A percentile compares a stretch with the other conserved stretches of the same genome.
phyloP scores from a whole-genome alignment of 1,140 invertebrate genomes.

The Macrobrachium nipponense region DNA sequence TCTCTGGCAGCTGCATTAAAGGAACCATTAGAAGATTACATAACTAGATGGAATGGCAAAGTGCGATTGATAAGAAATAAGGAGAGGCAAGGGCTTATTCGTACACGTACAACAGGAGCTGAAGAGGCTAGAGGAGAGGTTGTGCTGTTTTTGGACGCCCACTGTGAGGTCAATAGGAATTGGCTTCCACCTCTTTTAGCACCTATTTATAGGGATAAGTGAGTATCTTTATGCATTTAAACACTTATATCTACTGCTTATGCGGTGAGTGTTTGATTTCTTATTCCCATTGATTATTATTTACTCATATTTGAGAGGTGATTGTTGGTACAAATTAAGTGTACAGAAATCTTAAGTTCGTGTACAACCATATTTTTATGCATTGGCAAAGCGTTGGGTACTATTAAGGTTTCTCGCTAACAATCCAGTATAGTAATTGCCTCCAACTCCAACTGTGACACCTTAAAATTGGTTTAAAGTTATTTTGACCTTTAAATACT shows the following conservation, averaged over 20 bases:
- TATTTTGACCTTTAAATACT: too few relatives aligned
- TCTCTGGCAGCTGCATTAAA: constrained; percentile 85
- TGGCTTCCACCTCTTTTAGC: constrained; percentile 96
- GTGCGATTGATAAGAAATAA: constrained; percentile 88
- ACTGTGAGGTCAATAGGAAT: constrained; percentile 84
- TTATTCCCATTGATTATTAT: not conserved
- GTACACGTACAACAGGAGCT: constrained; percentile 93
- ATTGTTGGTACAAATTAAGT: too few relatives aligned
- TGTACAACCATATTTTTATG: too few relatives aligned
- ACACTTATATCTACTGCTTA: not conserved
- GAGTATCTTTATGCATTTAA: not conserved
- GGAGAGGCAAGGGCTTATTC: constrained; percentile 90
- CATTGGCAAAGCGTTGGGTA: too few relatives aligned
- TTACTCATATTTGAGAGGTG: too few relatives aligned
- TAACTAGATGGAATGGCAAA: constrained; percentile 87
- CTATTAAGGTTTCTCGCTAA: too few relatives aligned
- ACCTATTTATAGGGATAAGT: constrained; percentile 90
- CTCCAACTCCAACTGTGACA: too few relatives aligned
- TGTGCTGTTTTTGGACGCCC: constrained; percentile 96
- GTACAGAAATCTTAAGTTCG: too few relatives aligned
- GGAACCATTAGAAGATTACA: constrained; percentile 88
- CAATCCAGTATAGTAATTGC: too few relatives aligned
- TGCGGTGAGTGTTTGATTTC: constrained; percentile 6
- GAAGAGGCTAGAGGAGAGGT: constrained; percentile 93
- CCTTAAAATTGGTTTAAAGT: too few relatives aligned